Evolutionary conservation across 2,888 invertebrate genomes (phyloP).

Genomic region (Limnephilus rhombicus): DNA sequence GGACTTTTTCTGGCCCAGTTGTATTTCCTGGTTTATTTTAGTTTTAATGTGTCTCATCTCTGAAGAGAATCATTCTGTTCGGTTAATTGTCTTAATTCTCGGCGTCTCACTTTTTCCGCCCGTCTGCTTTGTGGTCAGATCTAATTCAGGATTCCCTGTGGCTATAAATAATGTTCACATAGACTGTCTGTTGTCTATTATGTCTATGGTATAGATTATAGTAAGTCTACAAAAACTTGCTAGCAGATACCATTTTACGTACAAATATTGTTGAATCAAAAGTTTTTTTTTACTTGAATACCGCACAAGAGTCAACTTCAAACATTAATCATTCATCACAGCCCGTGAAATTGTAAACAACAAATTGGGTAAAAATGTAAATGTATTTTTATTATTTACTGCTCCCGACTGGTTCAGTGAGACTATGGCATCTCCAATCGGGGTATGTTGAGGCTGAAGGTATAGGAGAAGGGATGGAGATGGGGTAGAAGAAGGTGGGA

Average conservation of each 20-base stretch:
- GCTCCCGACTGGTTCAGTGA: no score
- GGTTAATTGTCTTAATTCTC: not conserved
- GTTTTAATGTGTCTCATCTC: not conserved
- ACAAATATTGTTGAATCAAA: not conserved
- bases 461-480: no score
- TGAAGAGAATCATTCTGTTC: not conserved
- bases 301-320: no score
- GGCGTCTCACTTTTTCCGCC: not conserved
- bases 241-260: not conserved
- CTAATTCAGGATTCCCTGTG: not conserved
- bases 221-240: not conserved
- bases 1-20: not conserved
- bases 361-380: no score
- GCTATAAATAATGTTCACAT: not conserved
- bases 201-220: not conserved
- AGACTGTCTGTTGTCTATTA: not conserved
- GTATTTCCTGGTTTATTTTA: not conserved
- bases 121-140: not conserved
- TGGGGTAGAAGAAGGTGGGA: no score
- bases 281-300: no score
- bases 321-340: no score
- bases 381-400: no score
- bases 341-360: no score
- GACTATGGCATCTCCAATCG: no score
- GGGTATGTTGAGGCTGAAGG: no score